Conservation (phyloP, 2,113 vertebrate genomes). For the Heptranchias perlo region DNA sequence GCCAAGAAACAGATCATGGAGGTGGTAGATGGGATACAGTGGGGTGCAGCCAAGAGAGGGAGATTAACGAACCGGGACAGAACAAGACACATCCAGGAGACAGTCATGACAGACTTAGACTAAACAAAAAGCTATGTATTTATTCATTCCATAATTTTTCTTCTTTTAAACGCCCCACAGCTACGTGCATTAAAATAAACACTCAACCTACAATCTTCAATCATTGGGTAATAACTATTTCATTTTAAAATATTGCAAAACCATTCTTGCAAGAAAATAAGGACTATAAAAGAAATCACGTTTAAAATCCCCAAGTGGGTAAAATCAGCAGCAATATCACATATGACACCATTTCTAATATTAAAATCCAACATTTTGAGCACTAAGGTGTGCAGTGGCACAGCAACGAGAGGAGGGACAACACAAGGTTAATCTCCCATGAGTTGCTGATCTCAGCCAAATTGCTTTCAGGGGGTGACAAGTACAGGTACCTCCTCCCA, state of each 20-base stretch:
- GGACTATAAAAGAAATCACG: background rate
- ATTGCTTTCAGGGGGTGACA: background rate
- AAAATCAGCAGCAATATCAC: background rate
- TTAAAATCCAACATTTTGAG: background rate
- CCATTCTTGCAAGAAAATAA: background rate
- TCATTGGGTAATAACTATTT: background rate
- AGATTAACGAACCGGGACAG: background rate
- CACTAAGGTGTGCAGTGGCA: background rate
- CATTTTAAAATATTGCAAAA: background rate
- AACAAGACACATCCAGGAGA: background rate
- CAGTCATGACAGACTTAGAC: background rate
- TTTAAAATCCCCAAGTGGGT: background rate
- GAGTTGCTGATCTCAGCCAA: background rate
- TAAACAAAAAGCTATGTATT: background rate
- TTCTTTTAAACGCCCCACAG: background rate
- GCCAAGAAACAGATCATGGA: background rate
- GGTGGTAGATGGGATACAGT: background rate
- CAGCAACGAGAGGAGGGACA: background rate
- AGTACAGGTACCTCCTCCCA: too few species aligned
- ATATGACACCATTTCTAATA: background rate
- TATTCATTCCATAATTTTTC: background rate
- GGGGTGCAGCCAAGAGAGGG: background rate
- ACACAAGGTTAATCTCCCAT: background rate
- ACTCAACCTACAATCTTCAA: background rate
- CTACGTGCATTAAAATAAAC: background rate